phyloP scores from a whole-genome alignment of 2,113 vertebrate genomes.

The Cathartes aura region DNA sequence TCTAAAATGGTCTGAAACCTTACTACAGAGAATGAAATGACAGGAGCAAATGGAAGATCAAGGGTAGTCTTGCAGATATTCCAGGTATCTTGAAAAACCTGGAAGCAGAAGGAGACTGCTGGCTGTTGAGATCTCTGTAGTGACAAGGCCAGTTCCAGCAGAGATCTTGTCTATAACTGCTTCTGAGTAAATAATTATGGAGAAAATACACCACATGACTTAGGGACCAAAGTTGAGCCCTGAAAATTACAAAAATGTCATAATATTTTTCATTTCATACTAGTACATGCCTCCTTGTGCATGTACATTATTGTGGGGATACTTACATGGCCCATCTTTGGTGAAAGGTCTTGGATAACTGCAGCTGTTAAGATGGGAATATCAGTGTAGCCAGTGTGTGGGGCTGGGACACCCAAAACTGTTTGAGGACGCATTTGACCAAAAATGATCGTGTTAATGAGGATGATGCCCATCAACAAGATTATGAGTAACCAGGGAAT shows the following conservation, averaged over 20 bases:
- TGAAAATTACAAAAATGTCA: background rate
- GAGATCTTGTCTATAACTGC: background rate
- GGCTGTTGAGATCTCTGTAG: background rate
- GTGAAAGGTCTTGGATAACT: background rate
- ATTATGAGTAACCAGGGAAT: background rate
- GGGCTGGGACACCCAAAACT: background rate
- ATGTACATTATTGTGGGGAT: background rate
- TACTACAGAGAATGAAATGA: background rate
- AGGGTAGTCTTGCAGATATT: background rate
- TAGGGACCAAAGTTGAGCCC: background rate
- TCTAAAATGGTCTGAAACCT: background rate
- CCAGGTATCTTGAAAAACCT: background rate
- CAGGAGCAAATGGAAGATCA: background rate
- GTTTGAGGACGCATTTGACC: background rate
- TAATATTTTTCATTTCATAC: background rate
- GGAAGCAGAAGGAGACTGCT: background rate
- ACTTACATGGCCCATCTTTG: background rate
- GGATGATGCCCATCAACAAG: no score
- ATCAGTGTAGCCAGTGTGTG: background rate
- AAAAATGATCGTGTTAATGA: background rate
- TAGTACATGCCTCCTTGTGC: background rate
- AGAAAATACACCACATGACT: background rate
- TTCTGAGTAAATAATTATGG: background rate
- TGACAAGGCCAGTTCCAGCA: background rate
- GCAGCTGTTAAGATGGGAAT: background rate